A percentile compares a stretch with the other conserved stretches of the same genome.
These are phyloP conservation scores for Gavia stellata DNA, from an alignment of 2,113 vertebrate species.

Conservation along the genomic window DNA sequence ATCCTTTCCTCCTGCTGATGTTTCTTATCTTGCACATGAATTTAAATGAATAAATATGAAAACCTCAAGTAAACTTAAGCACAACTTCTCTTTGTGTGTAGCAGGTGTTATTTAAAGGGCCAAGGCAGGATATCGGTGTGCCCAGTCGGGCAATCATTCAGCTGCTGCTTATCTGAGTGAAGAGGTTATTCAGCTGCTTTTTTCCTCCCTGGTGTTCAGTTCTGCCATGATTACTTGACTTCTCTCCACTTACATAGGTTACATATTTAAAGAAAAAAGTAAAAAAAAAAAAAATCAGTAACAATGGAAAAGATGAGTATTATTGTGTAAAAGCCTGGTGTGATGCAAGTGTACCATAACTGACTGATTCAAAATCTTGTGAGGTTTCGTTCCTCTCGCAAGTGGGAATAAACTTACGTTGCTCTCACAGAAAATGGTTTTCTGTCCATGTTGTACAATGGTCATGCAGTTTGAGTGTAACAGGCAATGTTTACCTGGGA, in stretches of 20 bases:
- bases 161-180: background rate
- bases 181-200: background rate
- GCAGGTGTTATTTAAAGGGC: background rate
- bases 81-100: background rate
- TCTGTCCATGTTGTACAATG: background rate
- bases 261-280: background rate
- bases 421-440: background rate
- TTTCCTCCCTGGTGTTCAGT: background rate
- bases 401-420: fast-evolving
- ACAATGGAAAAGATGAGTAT: background rate
- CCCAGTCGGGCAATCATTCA: background rate
- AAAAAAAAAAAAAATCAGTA: background rate
- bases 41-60: background rate
- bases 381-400: background rate
- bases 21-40: background rate
- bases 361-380: background rate
- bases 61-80: background rate
- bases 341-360: background rate
- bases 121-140: background rate
- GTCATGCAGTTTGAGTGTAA: background rate
- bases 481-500: background rate
- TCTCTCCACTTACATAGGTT: background rate
- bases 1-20: background rate
- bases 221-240: background rate
- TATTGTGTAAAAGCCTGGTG: background rate